Conservation (phyloP, 2,113 vertebrate genomes). For the human (Homo sapiens) region DNA sequence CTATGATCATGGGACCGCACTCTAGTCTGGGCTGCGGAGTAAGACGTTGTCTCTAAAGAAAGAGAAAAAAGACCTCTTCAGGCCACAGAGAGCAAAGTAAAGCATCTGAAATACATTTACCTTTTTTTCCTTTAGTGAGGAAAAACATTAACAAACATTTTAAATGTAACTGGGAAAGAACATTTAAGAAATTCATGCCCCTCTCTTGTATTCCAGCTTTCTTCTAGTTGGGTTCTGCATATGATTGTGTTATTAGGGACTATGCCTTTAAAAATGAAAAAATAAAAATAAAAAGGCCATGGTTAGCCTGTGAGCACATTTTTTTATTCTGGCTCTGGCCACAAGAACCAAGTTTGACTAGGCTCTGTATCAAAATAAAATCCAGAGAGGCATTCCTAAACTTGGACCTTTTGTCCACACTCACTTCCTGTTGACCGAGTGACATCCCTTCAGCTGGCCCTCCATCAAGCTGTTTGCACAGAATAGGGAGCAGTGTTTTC, state of each 20-base stretch:
- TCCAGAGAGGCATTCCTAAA: slow-evolving; percentile 85
- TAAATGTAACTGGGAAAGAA: not conserved
- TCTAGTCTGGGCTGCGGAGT: too few species aligned
- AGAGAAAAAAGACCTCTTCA: not conserved
- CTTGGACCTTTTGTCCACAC: slow-evolving; percentile 90
- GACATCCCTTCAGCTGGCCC: slow-evolving; percentile 81
- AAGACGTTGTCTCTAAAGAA: too few species aligned
- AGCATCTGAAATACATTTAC: not conserved
- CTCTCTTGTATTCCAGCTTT: not conserved
- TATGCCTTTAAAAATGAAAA: slow-evolving; percentile 66
- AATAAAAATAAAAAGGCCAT: slow-evolving; percentile 4
- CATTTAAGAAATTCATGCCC: not conserved
- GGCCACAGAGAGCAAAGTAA: not conserved
- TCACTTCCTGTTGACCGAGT: slow-evolving; percentile 89
- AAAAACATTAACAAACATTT: not conserved
- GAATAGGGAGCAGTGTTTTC: slow-evolving; percentile 79
- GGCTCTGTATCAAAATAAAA: slow-evolving; percentile 85
- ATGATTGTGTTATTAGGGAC: slow-evolving; percentile 50
- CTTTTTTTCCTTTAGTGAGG: not conserved
- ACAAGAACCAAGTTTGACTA: slow-evolving; percentile 82
- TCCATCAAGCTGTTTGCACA: slow-evolving; percentile 79
- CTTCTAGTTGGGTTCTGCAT: not conserved
- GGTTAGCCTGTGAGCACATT: slow-evolving; percentile 74
- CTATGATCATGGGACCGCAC: too few species aligned
- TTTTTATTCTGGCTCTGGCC: slow-evolving; percentile 77